phyloP scores from a whole-genome alignment of 2,113 vertebrate genomes.

The Agapornis roseicollis region DNA sequence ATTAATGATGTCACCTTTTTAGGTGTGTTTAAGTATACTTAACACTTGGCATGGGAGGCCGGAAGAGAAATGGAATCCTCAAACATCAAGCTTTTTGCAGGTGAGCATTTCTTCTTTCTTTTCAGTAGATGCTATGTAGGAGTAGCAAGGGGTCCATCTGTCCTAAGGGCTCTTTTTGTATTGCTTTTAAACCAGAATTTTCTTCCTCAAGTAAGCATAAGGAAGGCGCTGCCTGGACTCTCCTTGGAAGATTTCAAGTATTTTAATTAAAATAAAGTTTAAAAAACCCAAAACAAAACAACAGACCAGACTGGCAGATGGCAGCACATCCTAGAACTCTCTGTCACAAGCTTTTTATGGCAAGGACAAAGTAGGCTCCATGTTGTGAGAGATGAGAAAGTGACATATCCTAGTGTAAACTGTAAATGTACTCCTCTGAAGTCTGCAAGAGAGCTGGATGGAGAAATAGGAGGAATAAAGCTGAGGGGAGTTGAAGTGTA shows the following conservation, averaged over 20 bases:
- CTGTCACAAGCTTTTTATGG: background rate
- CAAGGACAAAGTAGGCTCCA: background rate
- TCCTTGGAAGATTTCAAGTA: background rate
- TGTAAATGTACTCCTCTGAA: background rate
- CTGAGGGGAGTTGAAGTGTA: background rate
- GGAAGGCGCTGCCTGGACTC: background rate
- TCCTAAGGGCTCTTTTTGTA: background rate
- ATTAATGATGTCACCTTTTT: background rate
- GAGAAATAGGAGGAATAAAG: background rate
- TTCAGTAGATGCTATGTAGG: background rate
- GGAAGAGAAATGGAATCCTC: slow-evolving; percentile 99
- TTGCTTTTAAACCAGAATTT: background rate
- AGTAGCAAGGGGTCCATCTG: background rate
- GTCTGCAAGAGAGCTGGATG: background rate
- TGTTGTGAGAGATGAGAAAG: background rate
- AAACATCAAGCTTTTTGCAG: slow-evolving; percentile 99
- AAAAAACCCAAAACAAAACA: background rate
- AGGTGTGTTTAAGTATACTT: slow-evolving; percentile 99
- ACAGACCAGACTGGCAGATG: background rate
- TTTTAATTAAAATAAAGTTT: background rate
- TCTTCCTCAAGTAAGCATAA: background rate
- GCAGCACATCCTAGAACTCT: background rate
- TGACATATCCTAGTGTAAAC: background rate
- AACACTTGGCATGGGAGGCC: slow-evolving; percentile 99
- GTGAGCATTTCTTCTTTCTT: slow-evolving; percentile 74